A percentile compares a stretch with the other conserved stretches of the same genome.
These are phyloP conservation scores for Delia radicum DNA, from an alignment of 1,140 invertebrate genomes.

Conservation along the genomic window DNA sequence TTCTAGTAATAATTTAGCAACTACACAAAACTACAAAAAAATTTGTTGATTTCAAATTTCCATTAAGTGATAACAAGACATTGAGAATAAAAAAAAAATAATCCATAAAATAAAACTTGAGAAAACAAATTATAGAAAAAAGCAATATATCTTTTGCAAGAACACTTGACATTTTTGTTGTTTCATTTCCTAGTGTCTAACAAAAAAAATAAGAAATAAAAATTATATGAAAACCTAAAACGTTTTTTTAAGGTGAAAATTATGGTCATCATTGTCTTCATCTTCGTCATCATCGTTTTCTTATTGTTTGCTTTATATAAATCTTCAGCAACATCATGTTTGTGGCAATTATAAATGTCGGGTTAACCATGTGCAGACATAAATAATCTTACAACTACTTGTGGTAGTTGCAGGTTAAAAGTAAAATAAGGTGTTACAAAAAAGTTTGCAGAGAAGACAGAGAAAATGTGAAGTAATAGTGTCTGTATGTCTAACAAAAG, in stretches of 20 bases:
- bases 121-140: neutral
- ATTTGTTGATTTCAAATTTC: constrained; percentile 29
- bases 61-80: constrained; percentile 26
- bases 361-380: constrained; percentile 29
- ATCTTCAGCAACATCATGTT: constrained; percentile 18
- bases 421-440: neutral
- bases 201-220: neutral
- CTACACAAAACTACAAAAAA: neutral
- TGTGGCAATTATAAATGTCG: constrained; percentile 28
- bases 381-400: constrained; percentile 26
- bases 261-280: neutral
- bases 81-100: neutral
- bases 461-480: neutral
- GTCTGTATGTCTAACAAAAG: neutral
- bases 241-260: constrained; percentile 6
- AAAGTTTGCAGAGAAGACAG: neutral
- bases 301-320: neutral
- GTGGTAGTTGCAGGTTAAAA: neutral
- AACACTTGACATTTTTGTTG: neutral
- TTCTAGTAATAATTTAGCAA: neutral
- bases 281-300: neutral
- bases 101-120: neutral
- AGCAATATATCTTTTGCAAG: constrained; percentile 7
- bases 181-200: constrained; percentile 17
- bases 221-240: neutral